Conservation (phyloP, 2,888 invertebrate genomes). For the Harpalus rubripes region DNA sequence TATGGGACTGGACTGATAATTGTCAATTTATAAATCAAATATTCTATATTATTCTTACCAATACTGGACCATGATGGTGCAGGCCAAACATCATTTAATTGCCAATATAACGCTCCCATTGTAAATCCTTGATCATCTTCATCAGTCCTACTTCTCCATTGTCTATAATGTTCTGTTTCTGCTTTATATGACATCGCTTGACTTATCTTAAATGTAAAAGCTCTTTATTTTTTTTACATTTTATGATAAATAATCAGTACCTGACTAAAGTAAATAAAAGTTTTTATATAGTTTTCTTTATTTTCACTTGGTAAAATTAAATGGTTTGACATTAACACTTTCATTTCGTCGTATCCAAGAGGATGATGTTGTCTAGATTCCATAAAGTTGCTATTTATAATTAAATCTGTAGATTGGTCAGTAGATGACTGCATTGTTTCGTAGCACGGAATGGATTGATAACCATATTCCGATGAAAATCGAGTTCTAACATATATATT, state of each 20-base stretch:
- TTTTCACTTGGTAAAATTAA: constrained; percentile 80
- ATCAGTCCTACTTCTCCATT: constrained; percentile 78
- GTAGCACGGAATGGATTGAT: constrained; percentile 91
- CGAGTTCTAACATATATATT: constrained; percentile 88
- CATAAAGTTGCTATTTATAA: constrained; percentile 81
- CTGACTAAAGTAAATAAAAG: constrained; percentile 91
- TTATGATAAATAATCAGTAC: constrained; percentile 75
- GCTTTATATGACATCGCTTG: constrained; percentile 94
- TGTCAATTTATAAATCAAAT: too few relatives aligned
- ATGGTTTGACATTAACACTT: constrained; percentile 82
- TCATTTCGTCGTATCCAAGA: constrained; percentile 84
- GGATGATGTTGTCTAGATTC: constrained; percentile 93
- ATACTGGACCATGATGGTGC: constrained; percentile 97
- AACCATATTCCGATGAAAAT: constrained; percentile 97
- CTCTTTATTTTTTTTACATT: background rate
- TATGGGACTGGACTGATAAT: too few relatives aligned
- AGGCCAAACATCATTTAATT: constrained; percentile 98
- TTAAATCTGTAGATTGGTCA: constrained; percentile 78
- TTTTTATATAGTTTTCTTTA: constrained; percentile 81
- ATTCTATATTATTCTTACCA: constrained; percentile 77
- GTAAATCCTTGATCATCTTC: constrained; percentile 84
- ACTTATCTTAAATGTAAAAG: constrained; percentile 80
- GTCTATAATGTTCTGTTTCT: constrained; percentile 91
- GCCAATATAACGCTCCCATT: constrained; percentile 99
- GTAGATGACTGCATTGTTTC: constrained; percentile 83